Conservation (phyloP, 37 sponge, comb jelly and placozoan species). For the Tethya wilhelma region DNA sequence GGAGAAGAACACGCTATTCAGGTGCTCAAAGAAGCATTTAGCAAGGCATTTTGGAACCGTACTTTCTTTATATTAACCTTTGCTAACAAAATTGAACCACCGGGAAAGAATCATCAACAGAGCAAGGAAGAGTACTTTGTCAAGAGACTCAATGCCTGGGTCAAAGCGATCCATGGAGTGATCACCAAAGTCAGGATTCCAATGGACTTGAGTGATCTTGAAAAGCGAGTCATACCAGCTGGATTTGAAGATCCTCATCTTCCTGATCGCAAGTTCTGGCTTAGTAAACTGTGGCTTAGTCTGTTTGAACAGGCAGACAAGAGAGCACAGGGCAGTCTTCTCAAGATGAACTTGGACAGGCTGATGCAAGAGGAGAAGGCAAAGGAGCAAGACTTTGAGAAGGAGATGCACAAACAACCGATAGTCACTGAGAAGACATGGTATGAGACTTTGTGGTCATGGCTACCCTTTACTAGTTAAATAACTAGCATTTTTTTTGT, state of each 20-base stretch:
- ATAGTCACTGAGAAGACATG: background rate
- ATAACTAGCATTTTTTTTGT: too few relatives aligned
- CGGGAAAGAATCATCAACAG: too few relatives aligned
- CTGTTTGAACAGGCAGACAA: background rate
- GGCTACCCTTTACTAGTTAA: too few relatives aligned
- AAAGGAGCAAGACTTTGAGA: background rate
- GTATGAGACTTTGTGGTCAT: too few relatives aligned
- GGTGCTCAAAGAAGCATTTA: background rate
- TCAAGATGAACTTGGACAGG: background rate
- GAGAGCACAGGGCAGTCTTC: background rate
- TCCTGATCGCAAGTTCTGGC: background rate
- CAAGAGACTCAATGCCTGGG: too few relatives aligned
- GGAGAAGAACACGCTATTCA: background rate
- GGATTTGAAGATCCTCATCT: background rate
- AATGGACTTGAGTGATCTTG: background rate
- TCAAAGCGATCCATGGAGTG: too few relatives aligned
- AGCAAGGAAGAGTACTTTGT: background rate
- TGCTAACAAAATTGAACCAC: constrained; percentile 15
- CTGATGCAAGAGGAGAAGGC: background rate
- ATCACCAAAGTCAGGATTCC: background rate
- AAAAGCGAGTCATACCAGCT: background rate
- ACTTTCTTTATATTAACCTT: constrained; percentile 11
- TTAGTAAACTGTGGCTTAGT: background rate
- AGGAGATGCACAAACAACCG: background rate
- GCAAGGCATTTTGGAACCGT: background rate